Base-by-base conservation (phyloP, 2,797 vertebrate genomes). In the Enteromius paludinosus region DNA sequence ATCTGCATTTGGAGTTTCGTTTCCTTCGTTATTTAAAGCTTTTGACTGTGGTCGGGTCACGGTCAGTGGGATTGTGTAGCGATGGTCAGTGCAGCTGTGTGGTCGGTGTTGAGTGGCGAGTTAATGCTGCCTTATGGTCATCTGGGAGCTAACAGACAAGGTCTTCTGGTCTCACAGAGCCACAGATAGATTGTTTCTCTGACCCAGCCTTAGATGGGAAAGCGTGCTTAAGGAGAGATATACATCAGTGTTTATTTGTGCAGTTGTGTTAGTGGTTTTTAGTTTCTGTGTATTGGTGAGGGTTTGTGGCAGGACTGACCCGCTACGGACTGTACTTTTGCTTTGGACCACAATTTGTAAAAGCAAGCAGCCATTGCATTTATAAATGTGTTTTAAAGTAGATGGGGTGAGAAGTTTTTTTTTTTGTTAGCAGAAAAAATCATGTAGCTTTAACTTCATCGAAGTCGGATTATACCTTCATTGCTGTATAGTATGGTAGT, bases 191-290 rank as follows among this genome's bases (percentile, higher is more conserved):
- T 47, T 70, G 68, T 70, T 70, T 45, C 15, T 47, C 68, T 69
- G 66, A 41, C 38, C 59, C 8, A 43, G n/a, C 65, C 35, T 43
- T 43, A 47, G 41, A 70, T 70, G 68, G 41, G 25, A 5, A 28
- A 18, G 9, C 14, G 18, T 11, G 20, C 23, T 23, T 9, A 11
- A n/a, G 35, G 43, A 71, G 23, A 30, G 56, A 5, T 23, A 20
- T 47, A 47, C 11, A 3, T 61, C 54, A 52, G 28, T 6, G 41
- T 85, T 79, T 85, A 38, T 83, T 87, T 85, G 45, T 80, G 38
- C 61, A 28, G 56, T 45, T 76, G 56, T 62, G 62, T 56, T n/a
- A 23, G 45, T 66, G 47, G 65, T 49, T 66, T 30, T 18, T 82
- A 41, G 43, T 68, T 25, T n/a, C 33, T 41, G 11, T 70, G 66